Evolutionary conservation across 2,797 vertebrate genomes (phyloP).

Genomic region (Halcyon smyrnensis): DNA sequence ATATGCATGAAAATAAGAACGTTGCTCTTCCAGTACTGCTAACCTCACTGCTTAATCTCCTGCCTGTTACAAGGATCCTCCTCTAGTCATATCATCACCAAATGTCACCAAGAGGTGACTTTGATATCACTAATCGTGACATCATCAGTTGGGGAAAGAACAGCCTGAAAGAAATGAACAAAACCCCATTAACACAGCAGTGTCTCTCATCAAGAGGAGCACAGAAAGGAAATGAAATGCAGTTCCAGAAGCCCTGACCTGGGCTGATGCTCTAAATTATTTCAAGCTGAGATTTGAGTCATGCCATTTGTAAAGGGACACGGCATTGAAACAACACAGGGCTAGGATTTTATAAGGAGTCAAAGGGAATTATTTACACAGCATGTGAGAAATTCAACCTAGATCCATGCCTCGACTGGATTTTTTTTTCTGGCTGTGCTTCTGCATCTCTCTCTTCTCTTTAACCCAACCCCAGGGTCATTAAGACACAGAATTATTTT

Average conservation of each 20-base stretch:
- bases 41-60: conserved; percentile 22
- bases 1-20: not conserved
- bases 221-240: conserved; percentile 22
- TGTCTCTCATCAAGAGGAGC: not conserved
- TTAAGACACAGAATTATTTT: not conserved
- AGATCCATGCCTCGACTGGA: not conserved
- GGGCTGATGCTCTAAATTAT: conserved; percentile 11
- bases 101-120: not conserved
- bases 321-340: not conserved
- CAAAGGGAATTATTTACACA: not conserved
- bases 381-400: not conserved
- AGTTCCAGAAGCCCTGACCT: conserved; percentile 13
- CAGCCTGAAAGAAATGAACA: conserved; percentile 31
- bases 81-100: not conserved
- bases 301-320: not conserved
- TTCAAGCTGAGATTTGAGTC: conserved; percentile 24
- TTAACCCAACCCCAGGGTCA: not conserved
- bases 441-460: not conserved
- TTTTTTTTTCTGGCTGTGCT: not conserved
- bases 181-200: conserved; percentile 42
- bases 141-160: not conserved
- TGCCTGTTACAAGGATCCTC: not conserved
- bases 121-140: not conserved
- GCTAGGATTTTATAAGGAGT: not conserved
- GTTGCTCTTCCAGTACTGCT: not conserved